Base-by-base conservation (phyloP, 2,797 vertebrate genomes). In the Typhlichthys eigenmanni region DNA sequence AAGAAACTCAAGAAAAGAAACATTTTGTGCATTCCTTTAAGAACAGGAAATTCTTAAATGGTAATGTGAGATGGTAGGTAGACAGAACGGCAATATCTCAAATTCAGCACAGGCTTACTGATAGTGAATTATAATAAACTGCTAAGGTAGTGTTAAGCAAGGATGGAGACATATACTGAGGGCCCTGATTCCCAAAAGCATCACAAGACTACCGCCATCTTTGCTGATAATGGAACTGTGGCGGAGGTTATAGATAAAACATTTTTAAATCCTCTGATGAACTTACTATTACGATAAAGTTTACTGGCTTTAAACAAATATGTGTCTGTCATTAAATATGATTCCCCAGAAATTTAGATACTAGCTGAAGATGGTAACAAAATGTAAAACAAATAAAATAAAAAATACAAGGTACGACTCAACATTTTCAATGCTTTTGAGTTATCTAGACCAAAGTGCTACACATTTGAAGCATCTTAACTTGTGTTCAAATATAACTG, bases 111-210 rank as follows among this genome's bases (percentile, higher is more conserved):
- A 68, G 10, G 43, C 66, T 79, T 50, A 69, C 58, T 67, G 54
- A 65, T 19, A 32, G 60, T 55, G 47, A 72, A 64, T 54, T 57
- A 55, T 56, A 62, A 71, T 73, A 47, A 64, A 61, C 60, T 69
- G 76, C 82, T 79, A 5, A 67, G 83, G 91, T 92, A 90, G 89
- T 91, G 91, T 92, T 91, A 76, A 90, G 88, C 86, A 62, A 86
- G 49, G 76, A 77, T 58, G 81, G 71, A 78, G 72, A 67, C 69
- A 66, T 43, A 43, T 47, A 46, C 56, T 66, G 16, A 32, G 12
- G n/a, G n/a, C 34, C 17, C 19, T 52, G 17, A 69, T 79, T 62
- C 64, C 71, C 66, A 45, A 69, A 63, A 16, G 32, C 64, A 60
- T 70, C 53, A 46, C 0, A n/a, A 55, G n/a, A 53, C 62, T 29